phyloP scores from a whole-genome alignment of 2,888 invertebrate species.

The Imbricaverruca yamaguchii region DNA sequence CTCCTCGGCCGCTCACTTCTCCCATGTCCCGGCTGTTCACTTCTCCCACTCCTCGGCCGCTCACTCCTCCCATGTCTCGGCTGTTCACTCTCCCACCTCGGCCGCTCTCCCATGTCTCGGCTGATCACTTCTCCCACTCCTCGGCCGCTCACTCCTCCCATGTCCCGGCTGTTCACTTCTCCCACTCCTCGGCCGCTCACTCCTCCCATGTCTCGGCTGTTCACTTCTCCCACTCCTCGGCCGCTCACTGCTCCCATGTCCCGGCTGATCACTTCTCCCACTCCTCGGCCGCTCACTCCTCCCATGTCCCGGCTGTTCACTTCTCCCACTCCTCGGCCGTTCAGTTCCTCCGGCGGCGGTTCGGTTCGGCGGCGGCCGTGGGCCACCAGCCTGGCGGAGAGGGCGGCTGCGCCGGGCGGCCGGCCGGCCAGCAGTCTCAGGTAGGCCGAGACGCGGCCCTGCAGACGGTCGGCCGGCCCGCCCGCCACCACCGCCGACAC shows the following conservation, averaged over 20 bases:
- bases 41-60: too few species aligned
- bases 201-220: neutral
- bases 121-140: neutral
- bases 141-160: neutral
- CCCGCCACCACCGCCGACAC: neutral
- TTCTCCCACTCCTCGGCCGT: neutral
- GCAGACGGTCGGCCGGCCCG: neutral
- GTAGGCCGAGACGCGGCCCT: neutral
- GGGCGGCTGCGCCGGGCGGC: neutral
- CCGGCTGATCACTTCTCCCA: neutral
- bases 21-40: too few species aligned
- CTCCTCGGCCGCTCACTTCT: too few species aligned
- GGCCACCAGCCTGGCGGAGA: neutral
- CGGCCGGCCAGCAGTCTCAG: neutral
- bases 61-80: neutral
- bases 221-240: too few species aligned
- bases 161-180: too few species aligned
- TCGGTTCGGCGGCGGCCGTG: neutral
- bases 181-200: neutral
- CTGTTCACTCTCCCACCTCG: neutral
- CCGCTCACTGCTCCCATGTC: neutral
- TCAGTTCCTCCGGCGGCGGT: neutral
- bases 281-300: neutral
- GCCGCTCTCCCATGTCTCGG: neutral
- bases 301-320: neutral